Conservation (phyloP, 2,113 vertebrate genomes). For the Phasianus colchicus region DNA sequence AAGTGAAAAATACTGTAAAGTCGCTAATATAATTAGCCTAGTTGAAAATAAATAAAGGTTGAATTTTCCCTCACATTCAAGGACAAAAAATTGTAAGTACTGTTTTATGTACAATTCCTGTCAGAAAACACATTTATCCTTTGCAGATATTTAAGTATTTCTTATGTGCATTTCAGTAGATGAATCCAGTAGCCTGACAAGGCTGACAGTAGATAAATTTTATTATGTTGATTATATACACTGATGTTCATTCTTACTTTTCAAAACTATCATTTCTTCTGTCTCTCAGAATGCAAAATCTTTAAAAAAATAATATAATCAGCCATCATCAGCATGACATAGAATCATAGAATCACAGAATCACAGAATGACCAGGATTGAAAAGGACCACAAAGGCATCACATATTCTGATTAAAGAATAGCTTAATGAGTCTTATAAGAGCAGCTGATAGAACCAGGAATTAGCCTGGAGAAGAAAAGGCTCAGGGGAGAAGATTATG, state of each 20-base stretch:
- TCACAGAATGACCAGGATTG: too few species aligned
- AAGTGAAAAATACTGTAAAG: background rate
- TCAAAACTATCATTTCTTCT: background rate
- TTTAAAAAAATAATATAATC: background rate
- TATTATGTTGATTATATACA: background rate
- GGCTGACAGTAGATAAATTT: background rate
- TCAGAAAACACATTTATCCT: background rate
- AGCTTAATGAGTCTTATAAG: too few species aligned
- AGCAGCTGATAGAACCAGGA: too few species aligned
- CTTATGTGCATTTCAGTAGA: background rate
- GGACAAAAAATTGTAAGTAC: background rate
- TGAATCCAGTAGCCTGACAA: conserved; percentile 7
- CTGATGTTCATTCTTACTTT: background rate
- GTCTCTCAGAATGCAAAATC: background rate
- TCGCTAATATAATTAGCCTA: background rate
- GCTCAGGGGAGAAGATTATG: too few species aligned
- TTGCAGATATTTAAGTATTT: background rate
- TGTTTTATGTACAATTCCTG: background rate
- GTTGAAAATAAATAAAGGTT: background rate
- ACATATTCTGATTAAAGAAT: too few species aligned
- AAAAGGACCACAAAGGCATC: too few species aligned
- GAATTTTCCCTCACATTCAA: background rate
- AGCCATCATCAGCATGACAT: background rate
- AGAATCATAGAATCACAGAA: too few species aligned
- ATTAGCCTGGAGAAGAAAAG: too few species aligned